Conservation (phyloP, 2,797 vertebrate genomes). For the Acipenser transmontanus region DNA sequence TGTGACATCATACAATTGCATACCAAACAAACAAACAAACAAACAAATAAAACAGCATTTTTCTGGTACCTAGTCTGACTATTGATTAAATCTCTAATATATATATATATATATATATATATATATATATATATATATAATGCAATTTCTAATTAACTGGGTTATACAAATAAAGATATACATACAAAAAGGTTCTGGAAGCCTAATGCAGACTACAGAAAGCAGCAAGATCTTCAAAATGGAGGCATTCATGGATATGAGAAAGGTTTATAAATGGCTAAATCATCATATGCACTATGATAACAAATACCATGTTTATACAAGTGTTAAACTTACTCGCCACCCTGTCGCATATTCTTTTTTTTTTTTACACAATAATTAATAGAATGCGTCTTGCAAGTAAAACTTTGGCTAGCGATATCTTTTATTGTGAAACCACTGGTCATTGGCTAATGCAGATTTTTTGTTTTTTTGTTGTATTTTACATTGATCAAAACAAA, state of each 20-base stretch:
- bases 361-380: background rate
- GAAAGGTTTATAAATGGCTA: constrained; percentile 22
- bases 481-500: background rate
- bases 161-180: constrained; percentile 38
- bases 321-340: background rate
- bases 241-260: constrained; percentile 20
- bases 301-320: constrained; percentile 14
- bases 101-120: constrained; percentile 17
- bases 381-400: constrained; percentile 11
- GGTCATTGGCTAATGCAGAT: background rate
- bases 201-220: constrained; percentile 28
- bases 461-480: background rate
- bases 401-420: constrained; percentile 20
- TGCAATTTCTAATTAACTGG: constrained; percentile 48
- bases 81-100: constrained; percentile 48
- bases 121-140: constrained; percentile 34
- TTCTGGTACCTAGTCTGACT: constrained; percentile 54
- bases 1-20: constrained; percentile 44
- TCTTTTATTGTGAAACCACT: constrained; percentile 6
- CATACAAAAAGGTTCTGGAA: constrained; percentile 31
- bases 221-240: constrained; percentile 42
- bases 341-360: too few species aligned
- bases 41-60: constrained; percentile 23
- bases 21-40: constrained; percentile 14
- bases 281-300: constrained; percentile 13